Evolutionary conservation across 2,888 invertebrate species (phyloP).

Genomic region (Nyleta sp.): DNA sequence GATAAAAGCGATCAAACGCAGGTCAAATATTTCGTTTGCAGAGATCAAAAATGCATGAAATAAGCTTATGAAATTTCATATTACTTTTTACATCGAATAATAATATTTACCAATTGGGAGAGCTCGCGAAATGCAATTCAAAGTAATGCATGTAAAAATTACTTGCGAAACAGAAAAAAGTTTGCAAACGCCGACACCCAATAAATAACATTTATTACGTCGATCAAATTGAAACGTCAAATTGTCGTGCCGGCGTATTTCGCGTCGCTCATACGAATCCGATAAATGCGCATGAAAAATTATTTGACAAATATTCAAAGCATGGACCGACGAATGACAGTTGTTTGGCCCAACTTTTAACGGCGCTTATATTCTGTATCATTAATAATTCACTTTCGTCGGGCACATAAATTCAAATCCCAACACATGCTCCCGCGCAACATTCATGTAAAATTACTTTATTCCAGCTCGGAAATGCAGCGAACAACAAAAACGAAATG

Average conservation of each 20-base stretch:
- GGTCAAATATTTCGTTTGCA: too few relatives aligned
- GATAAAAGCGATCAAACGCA: too few relatives aligned
- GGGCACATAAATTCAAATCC: constrained; percentile 10
- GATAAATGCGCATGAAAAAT: constrained; percentile 36
- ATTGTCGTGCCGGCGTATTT: constrained; percentile 36
- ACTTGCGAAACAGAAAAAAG: not conserved
- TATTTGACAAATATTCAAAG: constrained; percentile 53
- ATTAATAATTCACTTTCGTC: constrained; percentile 46
- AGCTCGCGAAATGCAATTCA: too few relatives aligned
- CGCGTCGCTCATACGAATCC: constrained; percentile 30
- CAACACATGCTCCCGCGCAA: not conserved
- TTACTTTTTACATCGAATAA: too few relatives aligned
- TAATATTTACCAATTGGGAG: too few relatives aligned
- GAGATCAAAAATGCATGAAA: too few relatives aligned
- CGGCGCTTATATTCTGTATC: constrained; percentile 11
- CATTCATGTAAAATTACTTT: not conserved
- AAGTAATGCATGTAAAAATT: not conserved
- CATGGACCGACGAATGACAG: constrained; percentile 23
- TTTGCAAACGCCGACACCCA: not conserved
- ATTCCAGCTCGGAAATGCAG: not conserved
- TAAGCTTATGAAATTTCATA: too few relatives aligned
- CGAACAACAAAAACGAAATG: not conserved
- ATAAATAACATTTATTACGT: constrained; percentile 31
- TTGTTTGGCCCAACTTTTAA: constrained; percentile 34
- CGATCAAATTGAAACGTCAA: constrained; percentile 42